Percentiles rank a stretch among this genome's conserved stretches.
These are phyloP conservation scores for Paraescarpia echinospica DNA, from an alignment of 1,140 invertebrate genomes.

Conservation along the genomic window DNA sequence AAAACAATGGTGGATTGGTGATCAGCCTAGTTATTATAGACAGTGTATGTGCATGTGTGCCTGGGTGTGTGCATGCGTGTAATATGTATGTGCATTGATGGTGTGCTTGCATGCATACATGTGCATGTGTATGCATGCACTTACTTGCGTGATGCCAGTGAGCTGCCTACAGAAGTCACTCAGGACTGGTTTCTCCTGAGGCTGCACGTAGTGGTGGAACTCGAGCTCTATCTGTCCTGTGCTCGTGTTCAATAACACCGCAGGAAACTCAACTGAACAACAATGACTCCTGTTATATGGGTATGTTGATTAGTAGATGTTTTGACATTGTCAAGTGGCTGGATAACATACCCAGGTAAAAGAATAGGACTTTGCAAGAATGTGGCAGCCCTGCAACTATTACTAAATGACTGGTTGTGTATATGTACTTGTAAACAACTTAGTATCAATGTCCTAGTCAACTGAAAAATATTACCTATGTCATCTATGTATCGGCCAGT, in stretches of 20 bases:
- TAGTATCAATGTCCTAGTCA: too few species aligned
- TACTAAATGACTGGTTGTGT: not conserved
- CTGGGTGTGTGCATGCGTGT: too few species aligned
- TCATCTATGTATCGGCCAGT: too few species aligned
- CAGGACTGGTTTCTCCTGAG: constrained; percentile 50
- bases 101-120: not conserved
- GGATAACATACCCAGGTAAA: too few species aligned
- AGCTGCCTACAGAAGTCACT: constrained; percentile 53
- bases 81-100: not conserved
- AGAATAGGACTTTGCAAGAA: not conserved
- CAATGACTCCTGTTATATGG: not conserved
- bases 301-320: not conserved
- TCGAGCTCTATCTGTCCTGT: constrained; percentile 50
- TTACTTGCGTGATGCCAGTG: constrained; percentile 56
- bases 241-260: constrained; percentile 48
- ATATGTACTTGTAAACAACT: not conserved
- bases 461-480: too few species aligned
- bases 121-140: not conserved
- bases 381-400: not conserved
- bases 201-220: constrained; percentile 54
- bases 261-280: constrained; percentile 56
- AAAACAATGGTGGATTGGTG: too few species aligned
- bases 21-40: too few species aligned
- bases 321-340: too few species aligned
- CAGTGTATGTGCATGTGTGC: too few species aligned